Evolutionary conservation across 2,113 vertebrate species (phyloP), one percentile per base, ranked within the genome.

Genomic region (Boulengerochromis microlepis): DNA sequence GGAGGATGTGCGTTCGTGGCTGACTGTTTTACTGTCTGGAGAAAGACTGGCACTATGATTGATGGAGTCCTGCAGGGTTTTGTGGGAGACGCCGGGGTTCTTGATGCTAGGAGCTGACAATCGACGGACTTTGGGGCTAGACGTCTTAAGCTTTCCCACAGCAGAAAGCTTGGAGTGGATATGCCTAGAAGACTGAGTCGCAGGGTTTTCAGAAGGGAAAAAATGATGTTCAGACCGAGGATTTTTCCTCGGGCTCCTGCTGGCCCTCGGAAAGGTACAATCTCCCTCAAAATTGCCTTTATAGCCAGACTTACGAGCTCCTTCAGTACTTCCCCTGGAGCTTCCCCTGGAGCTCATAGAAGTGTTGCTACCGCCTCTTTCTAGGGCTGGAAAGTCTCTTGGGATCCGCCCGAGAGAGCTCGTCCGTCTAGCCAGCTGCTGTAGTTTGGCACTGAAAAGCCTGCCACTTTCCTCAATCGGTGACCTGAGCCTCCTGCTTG

Each of bases 381-480:
- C 97, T 86, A 98, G 93, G 0, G 96, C 97, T 24, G 98, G 96
- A 91, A 91, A 89, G 29, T 94, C 97, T 94, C 92, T 91, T 8
- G 90, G 95, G 95, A 94, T 92, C 91, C 97, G 96, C 86, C 97
- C 97, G 0, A 98, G 96, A 3, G 98, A 99, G 90, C 96, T 97
- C 61, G 97, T 97, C 91, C 97, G 97, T 90, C 96, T 96, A 78
- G 97, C 96, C 0, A 99, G 95, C 91, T 98, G 98, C 91, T 99
- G 98, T 50, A 98, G 93, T 95, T 98, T 99, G 90, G 97, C 97
- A 76, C 96, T 98, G 93, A 98, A 98, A 64, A 98, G 97, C 89
- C 97, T 98, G 91, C 98, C 97, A 83, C 96, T 98, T 80, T 97
- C 97, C 2, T 94, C 93, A 18, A 47, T 91, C 22, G 96, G 86